Evolutionary conservation across 2,113 vertebrate genomes (phyloP).

Genomic region (Neotoma lepida): DNA sequence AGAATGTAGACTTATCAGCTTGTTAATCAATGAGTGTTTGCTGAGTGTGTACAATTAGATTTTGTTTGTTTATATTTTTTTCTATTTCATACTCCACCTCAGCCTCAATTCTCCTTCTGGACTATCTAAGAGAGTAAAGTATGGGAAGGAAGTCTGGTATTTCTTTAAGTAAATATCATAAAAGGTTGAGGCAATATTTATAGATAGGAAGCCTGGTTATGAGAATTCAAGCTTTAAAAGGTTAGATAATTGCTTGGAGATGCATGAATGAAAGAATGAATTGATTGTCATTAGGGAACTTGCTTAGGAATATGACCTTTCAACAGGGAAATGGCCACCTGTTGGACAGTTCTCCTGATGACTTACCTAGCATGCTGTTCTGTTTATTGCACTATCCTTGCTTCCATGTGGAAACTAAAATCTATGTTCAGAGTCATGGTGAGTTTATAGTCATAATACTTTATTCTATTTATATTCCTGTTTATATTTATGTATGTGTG

Average conservation of each 20-base stretch:
- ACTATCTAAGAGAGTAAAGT: neutral
- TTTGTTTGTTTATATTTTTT: conserved; percentile 43
- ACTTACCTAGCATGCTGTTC: neutral
- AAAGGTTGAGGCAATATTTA: conserved; percentile 35
- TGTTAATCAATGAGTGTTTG: conserved; percentile 29
- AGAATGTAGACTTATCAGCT: neutral
- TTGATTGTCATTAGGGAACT: neutral
- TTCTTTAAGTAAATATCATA: conserved; percentile 21
- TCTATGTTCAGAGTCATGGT: neutral
- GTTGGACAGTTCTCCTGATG: neutral
- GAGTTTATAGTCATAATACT: neutral
- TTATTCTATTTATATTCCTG: neutral
- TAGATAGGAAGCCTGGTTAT: conserved; percentile 22
- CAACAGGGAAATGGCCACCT: neutral
- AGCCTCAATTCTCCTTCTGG: neutral
- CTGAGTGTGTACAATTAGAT: neutral
- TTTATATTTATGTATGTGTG: neutral
- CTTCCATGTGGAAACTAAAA: conserved; percentile 18
- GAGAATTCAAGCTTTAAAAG: conserved; percentile 46
- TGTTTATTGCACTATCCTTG: neutral
- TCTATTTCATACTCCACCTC: neutral
- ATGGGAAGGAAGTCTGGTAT: conserved; percentile 14
- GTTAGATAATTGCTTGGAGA: conserved; percentile 46
- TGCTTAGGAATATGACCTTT: neutral
- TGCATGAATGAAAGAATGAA: neutral